Evolutionary conservation across 2,113 vertebrate genomes (phyloP).

Genomic region (Agelaius tricolor): DNA sequence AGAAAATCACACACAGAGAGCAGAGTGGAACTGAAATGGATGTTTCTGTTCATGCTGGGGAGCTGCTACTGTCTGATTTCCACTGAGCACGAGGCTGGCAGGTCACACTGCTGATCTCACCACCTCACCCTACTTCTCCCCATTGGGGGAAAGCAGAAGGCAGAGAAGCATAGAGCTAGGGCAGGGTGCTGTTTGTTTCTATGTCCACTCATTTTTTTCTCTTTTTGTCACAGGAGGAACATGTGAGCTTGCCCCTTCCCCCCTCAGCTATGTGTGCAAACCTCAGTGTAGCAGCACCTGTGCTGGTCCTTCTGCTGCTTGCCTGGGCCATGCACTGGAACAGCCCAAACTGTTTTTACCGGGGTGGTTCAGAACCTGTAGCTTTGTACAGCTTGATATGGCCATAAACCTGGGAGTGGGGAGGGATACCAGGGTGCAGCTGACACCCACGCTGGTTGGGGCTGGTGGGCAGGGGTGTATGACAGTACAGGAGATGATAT

Average conservation of each 20-base stretch:
- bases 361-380: not conserved
- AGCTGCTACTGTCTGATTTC: not conserved
- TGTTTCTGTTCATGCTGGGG: not conserved
- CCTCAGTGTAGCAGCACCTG: not conserved
- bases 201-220: not conserved
- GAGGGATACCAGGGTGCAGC: not conserved
- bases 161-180: not conserved
- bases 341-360: not conserved
- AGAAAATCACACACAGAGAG: not conserved
- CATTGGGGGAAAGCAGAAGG: not conserved
- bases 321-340: not conserved
- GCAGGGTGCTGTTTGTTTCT: not conserved
- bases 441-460: accelerated
- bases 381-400: not conserved
- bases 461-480: not conserved
- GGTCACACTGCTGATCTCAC: not conserved
- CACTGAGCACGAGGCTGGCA: accelerated
- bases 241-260: not conserved
- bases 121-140: not conserved
- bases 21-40: not conserved
- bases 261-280: not conserved
- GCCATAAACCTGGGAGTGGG: not conserved
- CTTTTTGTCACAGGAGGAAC: not conserved
- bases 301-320: not conserved
- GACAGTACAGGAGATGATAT: not conserved